phyloP scores from a whole-genome alignment of 2,888 invertebrate species.

The Drosophila niveifrons region DNA sequence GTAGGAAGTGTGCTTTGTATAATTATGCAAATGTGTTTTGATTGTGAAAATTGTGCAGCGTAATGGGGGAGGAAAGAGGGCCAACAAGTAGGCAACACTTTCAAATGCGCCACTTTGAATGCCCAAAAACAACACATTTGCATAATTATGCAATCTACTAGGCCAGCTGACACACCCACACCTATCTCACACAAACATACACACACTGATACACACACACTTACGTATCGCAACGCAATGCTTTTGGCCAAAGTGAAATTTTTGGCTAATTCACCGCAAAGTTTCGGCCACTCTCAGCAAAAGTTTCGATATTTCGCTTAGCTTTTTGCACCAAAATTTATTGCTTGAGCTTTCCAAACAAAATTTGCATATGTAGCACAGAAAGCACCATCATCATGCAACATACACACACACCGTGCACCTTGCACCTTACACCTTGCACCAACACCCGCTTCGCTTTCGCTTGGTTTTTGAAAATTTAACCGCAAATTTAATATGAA shows the following conservation, averaged over 20 bases:
- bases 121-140: conserved; percentile 77
- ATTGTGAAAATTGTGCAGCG: conserved; percentile 74
- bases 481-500: conserved; percentile 71
- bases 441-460: neutral
- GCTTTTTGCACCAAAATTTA: conserved; percentile 61
- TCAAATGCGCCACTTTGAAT: conserved; percentile 71
- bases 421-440: neutral
- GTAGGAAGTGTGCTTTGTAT: conserved; percentile 59
- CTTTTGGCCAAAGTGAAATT: conserved; percentile 52
- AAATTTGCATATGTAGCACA: conserved; percentile 57
- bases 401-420: neutral
- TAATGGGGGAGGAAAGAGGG: conserved; percentile 1
- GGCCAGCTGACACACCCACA: conserved; percentile 44
- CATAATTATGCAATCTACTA: conserved; percentile 82
- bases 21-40: conserved; percentile 79
- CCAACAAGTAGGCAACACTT: conserved; percentile 78
- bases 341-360: conserved; percentile 52
- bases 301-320: conserved; percentile 68
- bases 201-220: conserved; percentile 23
- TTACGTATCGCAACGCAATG: conserved; percentile 5
- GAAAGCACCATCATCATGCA: neutral
- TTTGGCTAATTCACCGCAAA: conserved; percentile 65
- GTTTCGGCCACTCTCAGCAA: conserved; percentile 55
- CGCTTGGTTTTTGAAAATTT: conserved; percentile 29
- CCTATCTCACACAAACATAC: conserved; percentile 24